phyloP scores from a whole-genome alignment of 2,888 invertebrate genomes.

The Agrypnus murinus region DNA sequence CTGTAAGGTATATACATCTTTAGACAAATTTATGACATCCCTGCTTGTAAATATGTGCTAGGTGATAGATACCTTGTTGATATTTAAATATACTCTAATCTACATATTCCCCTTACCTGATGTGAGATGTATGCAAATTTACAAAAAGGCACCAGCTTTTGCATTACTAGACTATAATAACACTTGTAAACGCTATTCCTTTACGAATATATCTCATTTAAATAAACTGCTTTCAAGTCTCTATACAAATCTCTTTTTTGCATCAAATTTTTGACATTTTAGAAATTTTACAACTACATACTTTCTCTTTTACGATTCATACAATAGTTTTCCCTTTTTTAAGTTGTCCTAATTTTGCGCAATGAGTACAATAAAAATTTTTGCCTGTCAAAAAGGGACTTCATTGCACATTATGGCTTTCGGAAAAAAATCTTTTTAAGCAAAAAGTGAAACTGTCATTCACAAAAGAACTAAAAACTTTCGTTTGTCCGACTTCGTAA shows the following conservation, averaged over 20 bases:
- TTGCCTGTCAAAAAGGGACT: slow-evolving; percentile 32
- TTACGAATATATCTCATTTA: too few relatives aligned
- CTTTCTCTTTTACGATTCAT: slow-evolving; percentile 25
- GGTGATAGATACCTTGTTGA: background rate
- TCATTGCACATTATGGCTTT: slow-evolving; percentile 50
- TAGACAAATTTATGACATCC: background rate
- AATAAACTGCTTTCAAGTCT: too few relatives aligned
- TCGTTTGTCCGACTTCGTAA: slow-evolving; percentile 53
- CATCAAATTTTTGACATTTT: background rate
- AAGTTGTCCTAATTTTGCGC: slow-evolving; percentile 34
- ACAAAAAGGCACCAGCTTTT: too few relatives aligned
- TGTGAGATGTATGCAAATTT: too few relatives aligned
- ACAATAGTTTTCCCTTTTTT: slow-evolving; percentile 3
- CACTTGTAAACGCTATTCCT: too few relatives aligned
- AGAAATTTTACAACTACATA: background rate
- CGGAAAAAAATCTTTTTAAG: slow-evolving; percentile 54
- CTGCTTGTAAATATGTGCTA: background rate
- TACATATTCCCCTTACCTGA: background rate
- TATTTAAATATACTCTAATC: slow-evolving; percentile 1
- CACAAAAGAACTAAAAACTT: slow-evolving; percentile 55
- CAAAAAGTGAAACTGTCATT: slow-evolving; percentile 56
- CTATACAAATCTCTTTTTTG: background rate
- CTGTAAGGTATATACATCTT: too few relatives aligned
- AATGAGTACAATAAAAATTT: slow-evolving; percentile 32
- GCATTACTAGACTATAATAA: too few relatives aligned